Percentiles rank a stretch among this genome's conserved stretches.
phyloP scores from a whole-genome alignment of 2,888 invertebrate genomes.

The Charanyca ferruginea region DNA sequence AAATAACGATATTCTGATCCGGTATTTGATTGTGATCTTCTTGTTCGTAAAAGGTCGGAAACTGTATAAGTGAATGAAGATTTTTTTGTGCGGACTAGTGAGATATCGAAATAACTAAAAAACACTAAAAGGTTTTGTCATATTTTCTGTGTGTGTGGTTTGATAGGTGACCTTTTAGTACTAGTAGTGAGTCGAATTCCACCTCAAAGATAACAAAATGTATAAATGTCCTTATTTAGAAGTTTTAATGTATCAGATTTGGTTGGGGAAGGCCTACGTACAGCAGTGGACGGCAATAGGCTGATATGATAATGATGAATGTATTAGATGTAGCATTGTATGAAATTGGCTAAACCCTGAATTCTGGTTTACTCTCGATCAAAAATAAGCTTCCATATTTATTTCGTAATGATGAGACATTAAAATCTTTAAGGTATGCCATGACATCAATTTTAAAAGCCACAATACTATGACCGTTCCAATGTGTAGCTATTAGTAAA shows the following conservation, averaged over 20 bases:
- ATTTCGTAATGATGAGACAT: constrained; percentile 22
- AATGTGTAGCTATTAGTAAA: constrained; percentile 49
- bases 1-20: constrained; percentile 64
- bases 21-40: constrained; percentile 47
- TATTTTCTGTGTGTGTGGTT: background rate
- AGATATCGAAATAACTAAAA: constrained; percentile 14
- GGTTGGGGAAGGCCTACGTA: too few relatives aligned
- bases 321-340: background rate
- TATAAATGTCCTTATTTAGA: background rate
- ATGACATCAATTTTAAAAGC: constrained; percentile 47
- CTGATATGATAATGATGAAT: too few relatives aligned
- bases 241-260: constrained; percentile 1
- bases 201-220: background rate
- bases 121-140: background rate
- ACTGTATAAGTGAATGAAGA: constrained; percentile 23
- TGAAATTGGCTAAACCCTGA: background rate
- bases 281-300: too few relatives aligned
- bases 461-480: constrained; percentile 50
- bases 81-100: constrained; percentile 11
- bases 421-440: constrained; percentile 33
- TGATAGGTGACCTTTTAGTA: constrained; percentile 3
- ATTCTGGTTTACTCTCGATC: background rate
- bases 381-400: background rate
- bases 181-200: background rate
- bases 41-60: constrained; percentile 38